A percentile compares a stretch with the other conserved stretches of the same genome.
These are phyloP conservation scores for Protonemura montana DNA, from an alignment of 2,888 invertebrate species.

Conservation along the genomic window DNA sequence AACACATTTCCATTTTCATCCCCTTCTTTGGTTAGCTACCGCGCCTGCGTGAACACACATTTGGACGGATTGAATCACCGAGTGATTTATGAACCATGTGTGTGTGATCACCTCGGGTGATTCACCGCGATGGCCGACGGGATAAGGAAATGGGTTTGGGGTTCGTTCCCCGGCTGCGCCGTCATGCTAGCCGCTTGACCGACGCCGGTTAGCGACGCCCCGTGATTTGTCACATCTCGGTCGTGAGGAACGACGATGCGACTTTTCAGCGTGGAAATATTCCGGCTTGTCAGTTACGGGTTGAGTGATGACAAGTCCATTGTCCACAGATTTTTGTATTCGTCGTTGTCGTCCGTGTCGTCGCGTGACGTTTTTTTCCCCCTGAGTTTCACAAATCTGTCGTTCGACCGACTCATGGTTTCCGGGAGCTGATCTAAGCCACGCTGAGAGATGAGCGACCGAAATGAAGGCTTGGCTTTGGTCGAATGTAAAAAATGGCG, in stretches of 20 bases:
- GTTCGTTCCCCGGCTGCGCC: neutral
- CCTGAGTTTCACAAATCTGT: neutral
- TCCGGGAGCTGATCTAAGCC: conserved; percentile 13
- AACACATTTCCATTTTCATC: neutral
- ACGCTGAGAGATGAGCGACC: conserved; percentile 16
- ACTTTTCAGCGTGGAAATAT: conserved; percentile 35
- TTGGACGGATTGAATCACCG: neutral
- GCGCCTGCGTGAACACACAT: neutral
- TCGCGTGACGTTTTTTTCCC: neutral
- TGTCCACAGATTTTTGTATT: conserved; percentile 31
- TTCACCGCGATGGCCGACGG: neutral
- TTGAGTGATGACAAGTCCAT: conserved; percentile 42
- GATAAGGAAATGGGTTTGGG: neutral
- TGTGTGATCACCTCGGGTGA: neutral
- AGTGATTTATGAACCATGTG: neutral
- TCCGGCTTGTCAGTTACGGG: conserved; percentile 43
- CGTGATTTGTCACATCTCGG: conserved; percentile 1
- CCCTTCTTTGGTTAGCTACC: neutral
- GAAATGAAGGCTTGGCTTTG: neutral
- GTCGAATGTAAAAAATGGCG: neutral
- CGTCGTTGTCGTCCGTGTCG: neutral
- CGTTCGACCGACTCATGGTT: neutral
- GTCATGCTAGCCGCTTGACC: neutral
- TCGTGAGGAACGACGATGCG: neutral
- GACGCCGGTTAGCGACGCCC: conserved; percentile 13